These are phyloP conservation scores for Gastrophysa polygoni DNA, from an alignment of 2,888 invertebrate genomes.

Conservation along the genomic window DNA sequence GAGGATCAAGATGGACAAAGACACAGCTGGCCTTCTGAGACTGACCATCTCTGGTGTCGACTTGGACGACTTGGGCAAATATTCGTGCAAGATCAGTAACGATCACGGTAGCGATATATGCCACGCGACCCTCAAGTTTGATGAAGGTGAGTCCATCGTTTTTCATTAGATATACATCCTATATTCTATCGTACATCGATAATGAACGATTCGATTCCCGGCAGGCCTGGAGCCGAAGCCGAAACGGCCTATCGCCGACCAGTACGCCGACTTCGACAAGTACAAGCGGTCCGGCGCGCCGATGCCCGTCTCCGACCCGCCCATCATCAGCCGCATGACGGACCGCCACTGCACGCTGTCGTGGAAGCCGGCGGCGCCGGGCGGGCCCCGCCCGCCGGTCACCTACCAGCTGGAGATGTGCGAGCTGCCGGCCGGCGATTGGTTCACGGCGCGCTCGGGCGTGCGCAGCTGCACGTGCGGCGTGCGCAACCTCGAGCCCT, in stretches of 20 bases:
- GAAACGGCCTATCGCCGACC: slow-evolving; percentile 74
- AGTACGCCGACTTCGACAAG: slow-evolving; percentile 84
- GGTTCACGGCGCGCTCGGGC: slow-evolving; percentile 86
- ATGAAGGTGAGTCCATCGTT: slow-evolving; percentile 56
- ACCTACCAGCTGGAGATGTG: slow-evolving; percentile 96
- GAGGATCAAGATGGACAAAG: slow-evolving; percentile 81
- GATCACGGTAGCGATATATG: slow-evolving; percentile 84
- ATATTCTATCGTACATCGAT: too few relatives aligned
- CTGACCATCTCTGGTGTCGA: slow-evolving; percentile 80
- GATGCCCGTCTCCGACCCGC: slow-evolving; percentile 85
- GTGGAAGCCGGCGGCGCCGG: slow-evolving; percentile 93
- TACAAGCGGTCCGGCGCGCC: slow-evolving; percentile 84
- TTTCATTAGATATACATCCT: background rate
- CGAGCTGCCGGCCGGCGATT: slow-evolving; percentile 89
- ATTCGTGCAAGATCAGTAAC: slow-evolving; percentile 82
- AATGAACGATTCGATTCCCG: too few relatives aligned
- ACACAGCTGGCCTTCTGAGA: slow-evolving; percentile 81
- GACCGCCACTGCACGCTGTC: slow-evolving; percentile 87
- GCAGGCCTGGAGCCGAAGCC: slow-evolving; percentile 65
- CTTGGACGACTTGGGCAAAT: slow-evolving; percentile 82
- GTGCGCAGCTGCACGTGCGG: slow-evolving; percentile 90
- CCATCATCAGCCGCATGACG: slow-evolving; percentile 91
- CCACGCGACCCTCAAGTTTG: slow-evolving; percentile 76
- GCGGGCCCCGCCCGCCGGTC: slow-evolving; percentile 85
- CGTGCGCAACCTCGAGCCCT: slow-evolving; percentile 87